Base-by-base conservation (phyloP, 2,888 invertebrate species). In the Sisyra nigra region DNA sequence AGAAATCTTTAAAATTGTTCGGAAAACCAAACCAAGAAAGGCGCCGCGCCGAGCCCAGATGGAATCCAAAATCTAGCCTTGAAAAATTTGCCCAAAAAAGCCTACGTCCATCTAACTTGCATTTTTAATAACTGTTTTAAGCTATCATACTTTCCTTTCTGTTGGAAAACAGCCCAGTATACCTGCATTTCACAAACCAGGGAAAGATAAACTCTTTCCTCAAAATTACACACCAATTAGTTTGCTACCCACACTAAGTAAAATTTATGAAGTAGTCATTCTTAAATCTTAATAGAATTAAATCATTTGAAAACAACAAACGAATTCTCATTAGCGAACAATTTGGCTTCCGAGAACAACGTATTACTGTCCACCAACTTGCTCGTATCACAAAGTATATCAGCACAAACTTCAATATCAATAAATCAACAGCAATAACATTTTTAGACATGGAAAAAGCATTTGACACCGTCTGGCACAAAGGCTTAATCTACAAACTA, bases 371-470 rank as follows among this genome's bases (percentile, higher is more conserved):
- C 1, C 51, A 52, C 31, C 55, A 58, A 48, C 44, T 58, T 1
- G 44, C 45, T 1, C 40, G 56, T 46, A 53, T 60, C 18, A 47
- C 48, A 1, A 53, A 53, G 32, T 48, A 54, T 31, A 50, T 54
- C 6, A 45, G 40, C 1, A 38, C 48, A 2, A 50, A 52, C 4
- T 55, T 52, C 13, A 55, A 56, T 38, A 48, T 48, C 35, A 47
- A 51, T 3, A 46, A 48, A 8, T 41, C 45, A 2, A 55, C 56
- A 11, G 48, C 48, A 0, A 50, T 56, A 47, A 40, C 52, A 1
- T 44, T 58, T 10, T 41, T 58, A n/a, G 55, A 58, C 35, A 52
- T 58, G 5, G 52, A 54, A 44, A 56, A 57, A 47, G 57, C 58
- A 0, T 60, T 59, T 36, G 55, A 59, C 42, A 50, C 49, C 34